Evolutionary conservation across 2,888 invertebrate genomes (phyloP), one percentile per base, ranked within the genome.

Genomic region (Lypha dubia): DNA sequence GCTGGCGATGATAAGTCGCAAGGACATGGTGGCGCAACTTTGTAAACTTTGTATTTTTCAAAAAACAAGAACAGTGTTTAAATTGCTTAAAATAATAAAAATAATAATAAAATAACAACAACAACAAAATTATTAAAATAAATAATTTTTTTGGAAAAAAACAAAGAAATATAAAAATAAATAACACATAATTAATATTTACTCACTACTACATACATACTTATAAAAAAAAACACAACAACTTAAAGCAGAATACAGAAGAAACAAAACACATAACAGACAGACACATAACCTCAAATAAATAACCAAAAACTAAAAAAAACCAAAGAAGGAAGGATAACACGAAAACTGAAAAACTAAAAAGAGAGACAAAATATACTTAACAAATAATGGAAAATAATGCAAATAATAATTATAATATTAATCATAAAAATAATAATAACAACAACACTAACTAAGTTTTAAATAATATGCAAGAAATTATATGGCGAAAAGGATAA

Each of bases 1-100:
- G 89, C 88, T 82, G 90, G 88, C 58, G 89, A 88, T 83, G 89
- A 87, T 79, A 86, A 87, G 32, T 32, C 67, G 17, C 84, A 80
- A 17, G 79, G 35, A 49, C 89, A 71, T 49, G 80, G 80, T 79
- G 90, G 88, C 63, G 89, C 86, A 88, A n/a, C n/a, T 90, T 90
- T 87, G 75, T 86, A 79, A 85, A 82, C 75, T 86, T 86, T 86
- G 49, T 79, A 63, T 70, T 83, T 85, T 87, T 67, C 85, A 86
- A 60, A n/a, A 74, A 73, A 70, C 51, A 63, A 60, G 20, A 75
- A 73, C 79, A 68, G 79, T 77, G 83, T 75, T 84, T 74, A 82
- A 85, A 75, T 80, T 85, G 85, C 83, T 83, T 85, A 70, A 75
- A 62, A 67, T 17, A 62, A 67, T 17, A 70, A 65, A 15, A 70